Evolutionary conservation across 2,113 vertebrate genomes (phyloP).

Genomic region (Equus przewalskii): DNA sequence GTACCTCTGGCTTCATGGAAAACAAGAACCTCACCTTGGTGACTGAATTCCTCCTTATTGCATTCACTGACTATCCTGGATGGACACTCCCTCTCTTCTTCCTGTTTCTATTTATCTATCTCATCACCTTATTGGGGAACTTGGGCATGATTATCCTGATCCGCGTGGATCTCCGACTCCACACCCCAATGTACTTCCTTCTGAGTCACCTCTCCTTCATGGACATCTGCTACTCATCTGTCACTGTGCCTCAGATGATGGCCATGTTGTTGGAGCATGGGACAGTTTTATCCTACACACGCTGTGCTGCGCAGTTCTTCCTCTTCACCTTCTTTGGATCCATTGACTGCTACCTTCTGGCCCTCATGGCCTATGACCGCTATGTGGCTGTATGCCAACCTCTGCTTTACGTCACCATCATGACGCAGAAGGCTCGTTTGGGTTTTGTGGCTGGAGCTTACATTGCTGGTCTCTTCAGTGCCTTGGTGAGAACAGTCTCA

Average conservation of each 20-base stretch:
- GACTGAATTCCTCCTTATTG: conserved; percentile 67
- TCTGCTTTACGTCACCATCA: conserved; percentile 65
- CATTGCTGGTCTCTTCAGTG: neutral
- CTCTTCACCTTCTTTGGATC: conserved; percentile 80
- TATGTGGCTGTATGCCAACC: conserved; percentile 68
- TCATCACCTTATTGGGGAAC: conserved; percentile 72
- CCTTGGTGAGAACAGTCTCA: neutral
- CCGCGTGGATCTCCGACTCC: conserved; percentile 27
- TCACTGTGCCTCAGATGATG: conserved; percentile 76
- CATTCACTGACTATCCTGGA: conserved; percentile 48
- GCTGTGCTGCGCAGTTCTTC: conserved; percentile 76
- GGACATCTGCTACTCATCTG: conserved; percentile 75
- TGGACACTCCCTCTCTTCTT: conserved; percentile 40
- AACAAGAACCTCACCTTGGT: conserved; percentile 63
- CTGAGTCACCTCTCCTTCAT: conserved; percentile 75
- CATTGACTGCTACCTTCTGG: conserved; percentile 78
- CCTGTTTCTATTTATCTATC: conserved; percentile 65
- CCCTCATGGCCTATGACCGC: conserved; percentile 75
- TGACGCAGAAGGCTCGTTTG: neutral
- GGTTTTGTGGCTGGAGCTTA: neutral
- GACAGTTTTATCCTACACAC: conserved; percentile 34
- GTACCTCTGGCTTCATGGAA: conserved; percentile 20
- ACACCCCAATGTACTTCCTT: conserved; percentile 80
- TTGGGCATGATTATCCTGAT: conserved; percentile 67
- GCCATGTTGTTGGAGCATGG: conserved; percentile 17